These are phyloP conservation scores for Pao palembangensis DNA, from an alignment of 2,113 vertebrate genomes.

Conservation along the genomic window DNA sequence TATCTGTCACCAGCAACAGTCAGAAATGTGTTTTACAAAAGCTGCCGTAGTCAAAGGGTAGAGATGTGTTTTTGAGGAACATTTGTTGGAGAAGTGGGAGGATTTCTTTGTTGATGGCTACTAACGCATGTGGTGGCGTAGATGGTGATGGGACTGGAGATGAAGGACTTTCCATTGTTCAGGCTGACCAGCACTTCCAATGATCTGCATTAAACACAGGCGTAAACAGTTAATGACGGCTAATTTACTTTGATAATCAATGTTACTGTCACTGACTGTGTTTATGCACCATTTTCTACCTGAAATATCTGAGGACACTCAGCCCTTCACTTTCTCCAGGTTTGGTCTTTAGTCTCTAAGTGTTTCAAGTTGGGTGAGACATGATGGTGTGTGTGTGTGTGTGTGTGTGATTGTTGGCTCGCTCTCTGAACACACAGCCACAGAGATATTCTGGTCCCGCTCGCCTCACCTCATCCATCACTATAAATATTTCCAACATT, in stretches of 20 bases:
- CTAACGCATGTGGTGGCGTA: constrained; percentile 90
- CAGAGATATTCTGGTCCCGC: constrained; percentile 35
- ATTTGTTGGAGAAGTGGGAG: not conserved
- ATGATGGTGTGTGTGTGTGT: not conserved
- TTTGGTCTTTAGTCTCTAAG: no score
- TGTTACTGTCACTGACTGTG: not conserved
- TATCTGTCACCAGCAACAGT: no score
- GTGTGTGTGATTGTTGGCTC: constrained; percentile 21
- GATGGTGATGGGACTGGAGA: constrained; percentile 83
- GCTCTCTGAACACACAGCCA: constrained; percentile 32
- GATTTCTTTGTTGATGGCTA: constrained; percentile 31
- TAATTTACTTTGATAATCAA: no score
- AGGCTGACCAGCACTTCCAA: constrained; percentile 89
- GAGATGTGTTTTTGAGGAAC: not conserved
- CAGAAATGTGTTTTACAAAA: no score
- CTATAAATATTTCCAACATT: constrained; percentile 19
- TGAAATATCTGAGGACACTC: not conserved
- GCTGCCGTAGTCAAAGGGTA: not conserved
- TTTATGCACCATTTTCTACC: not conserved
- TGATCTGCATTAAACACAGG: constrained; percentile 69
- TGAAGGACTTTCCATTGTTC: constrained; percentile 84
- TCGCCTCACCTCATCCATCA: constrained; percentile 23
- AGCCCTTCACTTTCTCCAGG: not conserved
- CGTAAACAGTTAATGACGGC: no score
- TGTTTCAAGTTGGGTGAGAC: constrained; percentile 3